Percentiles rank a stretch among this genome's conserved stretches.
phyloP scores from a whole-genome alignment of 2,888 invertebrate genomes.

The Sarcophaga carnaria region DNA sequence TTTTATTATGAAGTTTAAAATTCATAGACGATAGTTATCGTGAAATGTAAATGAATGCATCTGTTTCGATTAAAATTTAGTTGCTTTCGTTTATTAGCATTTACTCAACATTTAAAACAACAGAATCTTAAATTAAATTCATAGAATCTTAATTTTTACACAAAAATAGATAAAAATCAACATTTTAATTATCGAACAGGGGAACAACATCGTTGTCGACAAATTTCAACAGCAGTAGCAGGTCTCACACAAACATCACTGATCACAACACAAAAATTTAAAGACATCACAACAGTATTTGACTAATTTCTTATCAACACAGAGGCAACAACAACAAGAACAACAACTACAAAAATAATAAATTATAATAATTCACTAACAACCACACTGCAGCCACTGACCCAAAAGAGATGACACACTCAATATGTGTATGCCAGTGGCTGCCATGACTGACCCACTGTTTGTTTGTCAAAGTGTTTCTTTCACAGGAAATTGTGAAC shows the following conservation, averaged over 20 bases:
- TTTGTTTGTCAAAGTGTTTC: not conserved
- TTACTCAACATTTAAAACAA: conserved; percentile 33
- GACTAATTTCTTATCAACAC: conserved; percentile 64
- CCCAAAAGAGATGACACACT: not conserved
- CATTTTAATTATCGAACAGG: conserved; percentile 56
- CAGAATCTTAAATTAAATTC: conserved; percentile 21
- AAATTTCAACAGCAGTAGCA: conserved; percentile 32
- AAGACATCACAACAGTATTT: conserved; percentile 25
- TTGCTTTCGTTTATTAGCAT: conserved; percentile 34
- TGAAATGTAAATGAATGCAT: conserved; percentile 29
- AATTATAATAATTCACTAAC: conserved; percentile 27
- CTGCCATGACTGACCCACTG: not conserved
- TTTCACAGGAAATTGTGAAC: conserved; percentile 61
- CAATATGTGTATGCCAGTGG: no score
- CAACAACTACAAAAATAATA: conserved; percentile 25
- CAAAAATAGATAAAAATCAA: conserved; percentile 51
- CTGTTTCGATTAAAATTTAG: conserved; percentile 33
- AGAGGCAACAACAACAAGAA: conserved; percentile 21
- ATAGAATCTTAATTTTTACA: conserved; percentile 43
- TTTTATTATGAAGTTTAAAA: conserved; percentile 12
- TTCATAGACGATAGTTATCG: conserved; percentile 34
- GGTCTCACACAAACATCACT: not conserved
- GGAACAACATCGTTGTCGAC: conserved; percentile 15
- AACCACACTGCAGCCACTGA: conserved; percentile 10
- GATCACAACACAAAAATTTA: conserved; percentile 39